phyloP scores from a whole-genome alignment of 1,140 invertebrate genomes.

The Prorops nasuta region DNA sequence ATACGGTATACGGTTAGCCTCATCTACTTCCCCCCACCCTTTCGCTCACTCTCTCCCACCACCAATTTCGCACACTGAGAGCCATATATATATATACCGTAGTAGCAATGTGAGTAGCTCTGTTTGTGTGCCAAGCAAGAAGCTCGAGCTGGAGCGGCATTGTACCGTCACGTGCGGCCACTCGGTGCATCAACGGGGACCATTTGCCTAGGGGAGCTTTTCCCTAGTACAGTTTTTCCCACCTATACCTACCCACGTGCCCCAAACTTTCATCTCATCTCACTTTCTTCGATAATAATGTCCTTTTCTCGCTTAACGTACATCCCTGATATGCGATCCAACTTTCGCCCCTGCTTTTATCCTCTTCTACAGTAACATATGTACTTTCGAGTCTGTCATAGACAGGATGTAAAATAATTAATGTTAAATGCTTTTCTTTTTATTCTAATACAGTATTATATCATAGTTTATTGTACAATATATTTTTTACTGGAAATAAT shows the following conservation, averaged over 20 bases:
- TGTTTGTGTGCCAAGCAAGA: conserved; percentile 23
- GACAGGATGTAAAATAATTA: too few species aligned
- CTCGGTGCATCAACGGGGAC: conserved; percentile 29
- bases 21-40: background rate
- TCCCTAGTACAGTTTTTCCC: background rate
- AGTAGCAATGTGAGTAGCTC: conserved; percentile 22
- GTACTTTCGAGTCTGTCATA: too few species aligned
- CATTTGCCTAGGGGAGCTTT: conserved; percentile 18
- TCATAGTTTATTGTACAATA: too few species aligned
- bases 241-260: background rate
- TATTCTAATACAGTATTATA: too few species aligned
- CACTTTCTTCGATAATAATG: background rate
- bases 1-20: too few species aligned
- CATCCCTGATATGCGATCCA: too few species aligned
- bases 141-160: conserved; percentile 45
- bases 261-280: background rate
- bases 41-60: background rate
- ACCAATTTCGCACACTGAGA: background rate
- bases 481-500: too few species aligned
- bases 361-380: too few species aligned
- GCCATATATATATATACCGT: background rate
- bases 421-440: too few species aligned
- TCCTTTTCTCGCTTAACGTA: conserved; percentile 1
- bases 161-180: conserved; percentile 51
- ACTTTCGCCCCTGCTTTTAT: background rate